Conservation (phyloP, 1,140 invertebrate species). For the Saccostrea glomerata region DNA sequence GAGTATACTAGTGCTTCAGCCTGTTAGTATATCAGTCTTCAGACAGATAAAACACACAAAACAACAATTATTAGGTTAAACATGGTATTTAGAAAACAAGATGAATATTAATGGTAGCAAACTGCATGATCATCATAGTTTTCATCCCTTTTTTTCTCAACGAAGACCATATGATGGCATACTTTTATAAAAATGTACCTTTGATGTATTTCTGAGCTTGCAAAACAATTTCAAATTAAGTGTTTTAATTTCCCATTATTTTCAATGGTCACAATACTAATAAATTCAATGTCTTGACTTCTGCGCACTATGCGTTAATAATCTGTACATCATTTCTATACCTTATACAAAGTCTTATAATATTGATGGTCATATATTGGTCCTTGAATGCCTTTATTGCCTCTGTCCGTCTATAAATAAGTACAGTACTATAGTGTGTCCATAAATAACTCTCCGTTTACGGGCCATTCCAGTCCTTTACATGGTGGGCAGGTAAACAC, state of each 20-base stretch:
- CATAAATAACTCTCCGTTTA: neutral
- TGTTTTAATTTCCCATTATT: neutral
- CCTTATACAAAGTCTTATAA: neutral
- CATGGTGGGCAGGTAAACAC: neutral
- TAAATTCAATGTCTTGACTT: neutral
- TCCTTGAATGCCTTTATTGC: constrained; percentile 2
- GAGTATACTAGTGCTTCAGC: neutral
- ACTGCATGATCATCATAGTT: neutral
- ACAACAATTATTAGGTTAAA: constrained; percentile 22
- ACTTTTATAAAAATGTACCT: neutral
- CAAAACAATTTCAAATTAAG: no score
- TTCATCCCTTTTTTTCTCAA: neutral
- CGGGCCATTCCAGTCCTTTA: neutral
- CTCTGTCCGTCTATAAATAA: neutral
- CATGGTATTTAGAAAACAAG: neutral
- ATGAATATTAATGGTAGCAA: constrained; percentile 12
- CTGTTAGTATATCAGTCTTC: neutral
- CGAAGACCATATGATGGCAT: neutral
- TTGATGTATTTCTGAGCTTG: neutral
- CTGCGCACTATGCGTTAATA: no score
- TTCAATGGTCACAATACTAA: neutral
- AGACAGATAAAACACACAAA: neutral
- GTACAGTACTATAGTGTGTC: neutral
- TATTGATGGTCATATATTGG: neutral
- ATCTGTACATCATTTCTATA: neutral